Evolutionary conservation across 2,888 invertebrate genomes (phyloP).

Genomic region (Stenoptilia bipunctidactyla): DNA sequence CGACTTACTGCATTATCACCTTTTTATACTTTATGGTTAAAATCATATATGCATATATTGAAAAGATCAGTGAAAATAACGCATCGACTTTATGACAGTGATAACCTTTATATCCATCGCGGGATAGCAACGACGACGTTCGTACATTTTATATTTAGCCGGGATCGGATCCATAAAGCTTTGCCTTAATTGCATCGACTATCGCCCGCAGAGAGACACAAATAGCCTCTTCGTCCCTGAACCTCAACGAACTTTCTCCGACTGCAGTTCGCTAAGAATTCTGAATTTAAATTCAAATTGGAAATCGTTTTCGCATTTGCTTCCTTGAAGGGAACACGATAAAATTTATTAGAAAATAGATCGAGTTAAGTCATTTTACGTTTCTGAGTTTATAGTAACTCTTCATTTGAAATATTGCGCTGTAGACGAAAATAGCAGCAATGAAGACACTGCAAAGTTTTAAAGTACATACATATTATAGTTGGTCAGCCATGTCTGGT

Average conservation of each 20-base stretch:
- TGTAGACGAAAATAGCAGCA: background rate
- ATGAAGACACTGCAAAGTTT: slow-evolving; percentile 6
- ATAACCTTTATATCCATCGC: slow-evolving; percentile 4
- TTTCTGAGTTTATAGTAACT: too few species aligned
- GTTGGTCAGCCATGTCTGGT: slow-evolving; percentile 48
- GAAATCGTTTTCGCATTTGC: too few species aligned
- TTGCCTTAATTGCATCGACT: slow-evolving; percentile 66
- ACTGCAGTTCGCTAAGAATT: slow-evolving; percentile 21
- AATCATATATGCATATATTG: too few species aligned
- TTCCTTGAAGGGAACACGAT: too few species aligned
- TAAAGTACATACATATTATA: slow-evolving; percentile 44
- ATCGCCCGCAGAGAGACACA: slow-evolving; percentile 60
- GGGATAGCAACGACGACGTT: slow-evolving; percentile 43
- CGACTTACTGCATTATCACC: too few species aligned
- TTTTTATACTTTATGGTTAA: too few species aligned
- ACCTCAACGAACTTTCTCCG: slow-evolving; percentile 62
- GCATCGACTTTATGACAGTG: background rate
- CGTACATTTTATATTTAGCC: slow-evolving; percentile 49
- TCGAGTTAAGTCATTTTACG: background rate
- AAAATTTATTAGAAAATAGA: too few species aligned
- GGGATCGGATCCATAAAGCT: slow-evolving; percentile 44
- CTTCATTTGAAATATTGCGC: too few species aligned
- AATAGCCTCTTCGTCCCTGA: slow-evolving; percentile 65
- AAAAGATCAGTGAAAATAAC: too few species aligned
- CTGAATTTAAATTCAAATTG: slow-evolving; percentile 15